phyloP scores from a whole-genome alignment of 2,797 vertebrate genomes.

The Acanthis flammea region DNA sequence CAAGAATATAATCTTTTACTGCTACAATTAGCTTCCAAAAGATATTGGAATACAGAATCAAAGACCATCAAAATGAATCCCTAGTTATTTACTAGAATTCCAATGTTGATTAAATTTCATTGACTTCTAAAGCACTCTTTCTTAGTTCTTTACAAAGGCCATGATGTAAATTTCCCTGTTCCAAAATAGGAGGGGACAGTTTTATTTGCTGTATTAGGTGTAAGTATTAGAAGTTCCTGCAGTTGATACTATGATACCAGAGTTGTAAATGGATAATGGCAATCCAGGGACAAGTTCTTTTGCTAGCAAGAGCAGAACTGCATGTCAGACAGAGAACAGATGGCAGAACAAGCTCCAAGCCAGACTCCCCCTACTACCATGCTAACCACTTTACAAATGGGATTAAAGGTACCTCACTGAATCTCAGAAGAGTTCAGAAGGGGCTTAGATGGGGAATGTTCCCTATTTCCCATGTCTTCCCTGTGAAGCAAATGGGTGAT shows the following conservation, averaged over 20 bases:
- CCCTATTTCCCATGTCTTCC: neutral
- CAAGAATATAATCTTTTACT: neutral
- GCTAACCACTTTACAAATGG: neutral
- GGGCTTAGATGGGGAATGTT: neutral
- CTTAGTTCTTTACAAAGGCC: neutral
- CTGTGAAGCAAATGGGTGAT: neutral
- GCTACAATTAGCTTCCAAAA: neutral
- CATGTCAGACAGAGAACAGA: fast-evolving
- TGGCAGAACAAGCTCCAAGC: fast-evolving
- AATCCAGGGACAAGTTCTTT: neutral
- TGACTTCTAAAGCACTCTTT: neutral
- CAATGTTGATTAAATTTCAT: neutral
- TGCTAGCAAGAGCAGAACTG: neutral
- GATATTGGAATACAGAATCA: neutral
- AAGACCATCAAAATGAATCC: neutral
- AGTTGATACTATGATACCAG: neutral
- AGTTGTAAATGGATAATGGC: neutral
- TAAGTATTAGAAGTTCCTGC: neutral
- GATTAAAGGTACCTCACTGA: neutral
- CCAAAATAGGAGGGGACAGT: neutral
- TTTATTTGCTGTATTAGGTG: neutral
- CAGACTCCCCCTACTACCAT: neutral
- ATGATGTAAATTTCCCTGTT: neutral
- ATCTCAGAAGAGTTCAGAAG: neutral
- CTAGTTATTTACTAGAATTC: neutral